Percentiles rank a stretch among this genome's conserved stretches.
Conservation (phyloP, 2,888 invertebrate species). For the Acleris literana region DNA sequence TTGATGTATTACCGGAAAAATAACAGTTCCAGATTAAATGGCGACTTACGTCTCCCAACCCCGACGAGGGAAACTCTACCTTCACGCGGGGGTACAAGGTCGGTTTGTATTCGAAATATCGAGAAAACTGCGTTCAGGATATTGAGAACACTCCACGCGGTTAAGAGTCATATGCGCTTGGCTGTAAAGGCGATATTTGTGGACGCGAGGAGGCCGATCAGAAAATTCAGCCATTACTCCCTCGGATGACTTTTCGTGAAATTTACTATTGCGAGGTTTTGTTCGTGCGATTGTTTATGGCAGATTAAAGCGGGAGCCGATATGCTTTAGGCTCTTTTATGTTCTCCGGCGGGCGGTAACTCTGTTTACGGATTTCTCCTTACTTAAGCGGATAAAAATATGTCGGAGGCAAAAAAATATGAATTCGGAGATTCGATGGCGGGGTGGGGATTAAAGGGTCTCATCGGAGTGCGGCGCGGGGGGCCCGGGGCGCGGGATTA, state of each 20-base stretch:
- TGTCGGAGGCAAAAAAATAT: constrained; percentile 48
- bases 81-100: background rate
- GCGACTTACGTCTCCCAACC: constrained; percentile 48
- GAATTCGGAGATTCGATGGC: constrained; percentile 11
- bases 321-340: constrained; percentile 57
- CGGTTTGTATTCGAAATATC: constrained; percentile 36
- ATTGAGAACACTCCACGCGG: constrained; percentile 16
- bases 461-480: background rate
- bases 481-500: too few relatives aligned
- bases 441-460: constrained; percentile 16
- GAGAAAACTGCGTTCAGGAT: constrained; percentile 4
- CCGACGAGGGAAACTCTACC: constrained; percentile 40
- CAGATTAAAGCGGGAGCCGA: constrained; percentile 65
- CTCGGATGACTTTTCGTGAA: constrained; percentile 66
- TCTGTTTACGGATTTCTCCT: constrained; percentile 59
- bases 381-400: constrained; percentile 64
- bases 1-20: constrained; percentile 77
- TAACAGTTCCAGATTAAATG: constrained; percentile 70
- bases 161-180: background rate
- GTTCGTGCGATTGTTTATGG: constrained; percentile 70
- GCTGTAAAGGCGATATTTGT: constrained; percentile 12
- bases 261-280: constrained; percentile 67
- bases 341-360: constrained; percentile 49
- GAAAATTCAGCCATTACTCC: constrained; percentile 65
- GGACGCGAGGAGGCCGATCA: constrained; percentile 45